Evolutionary conservation across 2,888 invertebrate genomes (phyloP), one percentile per base, ranked within the genome.

Genomic region (Melieria omissa): DNA sequence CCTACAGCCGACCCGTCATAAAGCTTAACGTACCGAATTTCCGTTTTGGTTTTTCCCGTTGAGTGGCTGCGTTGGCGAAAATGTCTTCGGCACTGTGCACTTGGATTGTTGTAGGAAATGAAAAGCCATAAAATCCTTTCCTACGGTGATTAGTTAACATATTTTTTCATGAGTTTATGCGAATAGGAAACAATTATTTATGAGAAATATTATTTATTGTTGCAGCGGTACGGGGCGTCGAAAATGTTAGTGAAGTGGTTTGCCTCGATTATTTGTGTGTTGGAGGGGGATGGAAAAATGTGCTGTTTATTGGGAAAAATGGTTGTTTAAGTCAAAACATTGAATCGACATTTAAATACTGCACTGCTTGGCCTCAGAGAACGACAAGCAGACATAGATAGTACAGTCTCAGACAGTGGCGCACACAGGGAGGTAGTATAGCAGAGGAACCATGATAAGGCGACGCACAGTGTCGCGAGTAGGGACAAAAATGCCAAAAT

Each of bases 11-110:
- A 14, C 4, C 41, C 65, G 64, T 58, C 74, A 74, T 74, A 74
- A 76, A 74, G 73, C 79, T 78, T 83, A 84, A 84, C 83, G 85
- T 84, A 81, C 82, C 83, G 81, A 83, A 84, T 83, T 82, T 86
- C 86, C 86, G 86, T 80, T 80, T 84, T 79, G 82, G 82, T 83
- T 85, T 84, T 84, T 84, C 83, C 81, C 82, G 86, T 85, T 80
- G 88, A 93, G 93, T 91, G 86, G 90, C 90, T 68, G 63, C 57
- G 65, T 71, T 65, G 49, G 41, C 57, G 55, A 44, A 58, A 61
- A 65, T 65, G 29, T 58, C n/a, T 65, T 82, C 79, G 81, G 58
- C 62, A 58, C 54, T 72, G 71, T 70, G 68, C 63, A 72, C 70
- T 64, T 73, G 65, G 73, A 77, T 77, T 74, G 76, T 74, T 70